Evolutionary conservation across 2,113 vertebrate species (phyloP).

Genomic region (Typhlomys cinereus): DNA sequence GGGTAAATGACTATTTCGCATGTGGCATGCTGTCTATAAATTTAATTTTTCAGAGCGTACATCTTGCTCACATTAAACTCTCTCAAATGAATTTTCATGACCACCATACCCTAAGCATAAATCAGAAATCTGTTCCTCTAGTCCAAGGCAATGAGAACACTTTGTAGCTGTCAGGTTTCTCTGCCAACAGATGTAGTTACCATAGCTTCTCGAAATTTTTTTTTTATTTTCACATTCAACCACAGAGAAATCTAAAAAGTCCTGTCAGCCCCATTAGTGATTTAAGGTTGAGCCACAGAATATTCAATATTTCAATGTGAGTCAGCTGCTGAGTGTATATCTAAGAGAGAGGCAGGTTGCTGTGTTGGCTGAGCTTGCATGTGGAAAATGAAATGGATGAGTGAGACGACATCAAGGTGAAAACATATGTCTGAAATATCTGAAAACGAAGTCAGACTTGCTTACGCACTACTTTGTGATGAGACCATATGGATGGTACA

Average conservation of each 20-base stretch:
- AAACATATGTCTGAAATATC: conserved; percentile 60
- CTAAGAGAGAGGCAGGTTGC: not conserved
- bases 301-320: conserved; percentile 28
- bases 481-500: conserved; percentile 57
- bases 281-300: conserved; percentile 54
- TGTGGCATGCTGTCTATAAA: conserved; percentile 47
- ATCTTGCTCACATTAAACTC: conserved; percentile 60
- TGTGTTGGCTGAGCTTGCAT: not conserved
- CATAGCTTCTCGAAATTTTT: conserved; percentile 68
- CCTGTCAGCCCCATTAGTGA: conserved; percentile 39
- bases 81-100: conserved; percentile 61
- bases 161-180: conserved; percentile 70
- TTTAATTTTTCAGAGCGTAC: conserved; percentile 65
- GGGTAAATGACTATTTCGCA: conserved; percentile 62
- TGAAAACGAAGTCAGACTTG: conserved; percentile 48
- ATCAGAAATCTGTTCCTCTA: conserved; percentile 73
- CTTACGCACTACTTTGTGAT: conserved; percentile 43
- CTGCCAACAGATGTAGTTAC: conserved; percentile 60
- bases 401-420: conserved; percentile 40
- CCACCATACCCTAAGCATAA: conserved; percentile 68
- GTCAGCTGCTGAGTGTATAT: not conserved
- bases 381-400: conserved; percentile 17
- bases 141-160: conserved; percentile 48
- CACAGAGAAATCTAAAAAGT: conserved; percentile 54
- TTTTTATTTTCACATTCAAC: conserved; percentile 22